Evolutionary conservation across 2,888 invertebrate genomes (phyloP), one percentile per base, ranked within the genome.

Genomic region (Rhabditophanes sp.): DNA sequence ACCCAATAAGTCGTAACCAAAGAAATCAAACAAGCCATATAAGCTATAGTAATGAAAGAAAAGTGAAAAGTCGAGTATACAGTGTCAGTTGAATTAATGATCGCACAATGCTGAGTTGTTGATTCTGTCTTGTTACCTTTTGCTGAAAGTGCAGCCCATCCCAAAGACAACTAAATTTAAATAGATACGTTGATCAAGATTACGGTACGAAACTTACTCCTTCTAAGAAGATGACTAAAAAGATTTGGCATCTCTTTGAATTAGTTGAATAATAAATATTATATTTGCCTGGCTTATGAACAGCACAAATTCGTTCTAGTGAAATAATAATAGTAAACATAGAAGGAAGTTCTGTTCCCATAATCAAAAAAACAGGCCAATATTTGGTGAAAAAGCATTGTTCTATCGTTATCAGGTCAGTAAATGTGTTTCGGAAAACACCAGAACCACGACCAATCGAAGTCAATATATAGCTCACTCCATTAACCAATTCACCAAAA

Each of bases 31-130:
- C 50, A 43, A 22, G 50, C 36, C 15, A 44, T 39, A 32, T 50
- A 52, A 14, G 49, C 49, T 15, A 43, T 25, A 1, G 46, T 46
- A 29, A 49, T 39, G 34, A 49, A 47, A 6, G 40, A 25, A 31
- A 54, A 54, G 35, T 54, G 53, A 25, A 45, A 50, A n/a, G 53
- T 54, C 12, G 49, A 42, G 34, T 47, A 54, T 41, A 45, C 45
- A 15, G 31, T 33, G 12, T 42, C 40, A n/a, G 53, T 53, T 9
- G 50, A 50, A 3, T 45, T 44, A 11, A 51, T 53, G 34, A 53
- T 53, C n/a, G 53, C 50, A 24, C 53, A 53, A 30, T 50, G 50
- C 16, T 42, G 42, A 7, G 43, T 44, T 6, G 37, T 35, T 4
- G 42, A 37, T 12, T 44, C 30, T 24, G 39, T 23, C 3, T 12